Percentiles rank a stretch among this genome's conserved stretches.
These are phyloP conservation scores for Halichoeres trimaculatus DNA, from an alignment of 2,113 vertebrate species.

Conservation along the genomic window DNA sequence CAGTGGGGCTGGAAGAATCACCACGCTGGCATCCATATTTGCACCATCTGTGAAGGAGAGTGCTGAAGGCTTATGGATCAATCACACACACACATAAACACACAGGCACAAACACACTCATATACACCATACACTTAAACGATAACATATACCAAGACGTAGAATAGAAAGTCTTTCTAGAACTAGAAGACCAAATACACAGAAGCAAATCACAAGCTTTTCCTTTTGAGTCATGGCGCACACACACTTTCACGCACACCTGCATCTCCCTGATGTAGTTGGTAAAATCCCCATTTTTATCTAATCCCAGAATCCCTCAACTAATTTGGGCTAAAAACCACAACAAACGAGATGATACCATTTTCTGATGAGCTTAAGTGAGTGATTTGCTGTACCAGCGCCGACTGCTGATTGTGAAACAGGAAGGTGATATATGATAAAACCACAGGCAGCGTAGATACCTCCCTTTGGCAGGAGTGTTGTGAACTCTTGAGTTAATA, in stretches of 20 bases:
- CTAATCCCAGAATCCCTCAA: conserved; percentile 62
- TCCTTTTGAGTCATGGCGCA: conserved; percentile 2
- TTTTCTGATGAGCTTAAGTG: conserved; percentile 50
- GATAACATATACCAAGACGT: background rate
- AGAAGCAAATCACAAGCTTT: background rate
- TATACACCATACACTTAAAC: background rate
- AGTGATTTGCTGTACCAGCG: conserved; percentile 40
- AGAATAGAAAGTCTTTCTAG: conserved; percentile 9
- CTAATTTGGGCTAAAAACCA: conserved; percentile 65
- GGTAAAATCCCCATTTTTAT: conserved; percentile 46
- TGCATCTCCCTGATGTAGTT: conserved; percentile 18
- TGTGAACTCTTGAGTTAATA: conserved; percentile 10
- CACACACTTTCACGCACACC: conserved; percentile 12
- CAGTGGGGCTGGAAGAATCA: conserved; percentile 74
- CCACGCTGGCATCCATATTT: conserved; percentile 76
- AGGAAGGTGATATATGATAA: conserved; percentile 26
- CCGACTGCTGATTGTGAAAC: conserved; percentile 36
- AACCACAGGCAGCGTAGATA: conserved; percentile 11
- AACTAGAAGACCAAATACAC: background rate
- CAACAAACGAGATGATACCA: conserved; percentile 61
- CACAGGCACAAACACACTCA: conserved; percentile 4
- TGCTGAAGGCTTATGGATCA: conserved; percentile 62
- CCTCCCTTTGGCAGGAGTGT: background rate
- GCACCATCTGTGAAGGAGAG: conserved; percentile 78
- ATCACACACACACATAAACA: conserved; percentile 20